Conservation (phyloP, 2,113 vertebrate species). For the Clinocottus analis region DNA sequence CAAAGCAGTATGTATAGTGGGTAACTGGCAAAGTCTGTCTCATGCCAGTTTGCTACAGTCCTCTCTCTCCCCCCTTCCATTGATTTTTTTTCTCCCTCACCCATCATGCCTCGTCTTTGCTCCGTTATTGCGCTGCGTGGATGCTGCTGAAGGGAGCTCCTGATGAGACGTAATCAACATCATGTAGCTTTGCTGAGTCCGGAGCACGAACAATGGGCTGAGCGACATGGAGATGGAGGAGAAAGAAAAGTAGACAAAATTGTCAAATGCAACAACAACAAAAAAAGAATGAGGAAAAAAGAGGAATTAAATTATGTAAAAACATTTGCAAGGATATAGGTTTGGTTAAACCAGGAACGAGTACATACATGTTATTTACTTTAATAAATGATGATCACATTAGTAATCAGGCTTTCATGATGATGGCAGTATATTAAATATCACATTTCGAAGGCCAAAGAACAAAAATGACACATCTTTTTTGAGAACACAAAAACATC, state of each 20-base stretch:
- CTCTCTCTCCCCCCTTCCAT: neutral
- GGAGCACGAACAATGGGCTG: neutral
- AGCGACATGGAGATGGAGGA: neutral
- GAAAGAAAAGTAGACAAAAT: neutral
- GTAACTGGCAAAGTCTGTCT: conserved; percentile 1
- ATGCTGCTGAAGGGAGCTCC: neutral
- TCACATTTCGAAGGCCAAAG: neutral
- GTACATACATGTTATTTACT: neutral
- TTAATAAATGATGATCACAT: neutral
- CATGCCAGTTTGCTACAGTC: neutral
- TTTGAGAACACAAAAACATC: too few relatives aligned
- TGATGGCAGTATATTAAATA: neutral
- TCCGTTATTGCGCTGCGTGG: neutral
- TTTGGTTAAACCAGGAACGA: neutral
- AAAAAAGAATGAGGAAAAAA: neutral
- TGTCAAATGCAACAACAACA: neutral
- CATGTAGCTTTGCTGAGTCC: neutral
- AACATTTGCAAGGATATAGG: neutral
- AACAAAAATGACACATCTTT: too few relatives aligned
- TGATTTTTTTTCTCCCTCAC: neutral
- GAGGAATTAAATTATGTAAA: neutral
- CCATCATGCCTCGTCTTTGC: conserved; percentile 25
- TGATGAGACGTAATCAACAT: neutral
- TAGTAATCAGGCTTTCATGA: neutral
- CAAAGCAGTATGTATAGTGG: neutral